Evolutionary conservation across 2,888 invertebrate genomes (phyloP), one percentile per base, ranked within the genome.

Genomic region (Saturnia japonica): DNA sequence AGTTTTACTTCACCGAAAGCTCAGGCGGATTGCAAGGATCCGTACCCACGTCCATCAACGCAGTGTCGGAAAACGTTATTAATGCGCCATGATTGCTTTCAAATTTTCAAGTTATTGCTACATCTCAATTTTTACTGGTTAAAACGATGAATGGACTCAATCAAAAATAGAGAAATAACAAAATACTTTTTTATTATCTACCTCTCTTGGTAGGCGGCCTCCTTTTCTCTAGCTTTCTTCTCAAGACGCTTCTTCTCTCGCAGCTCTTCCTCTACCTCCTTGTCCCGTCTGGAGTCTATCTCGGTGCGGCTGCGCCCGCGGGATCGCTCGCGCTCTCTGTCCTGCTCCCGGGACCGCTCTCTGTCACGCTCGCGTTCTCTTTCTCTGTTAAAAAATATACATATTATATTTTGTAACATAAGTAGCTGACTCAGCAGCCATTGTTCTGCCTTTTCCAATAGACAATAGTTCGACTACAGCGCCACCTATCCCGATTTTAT

Each of bases 131-230:
- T 43, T 43, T 1, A 43, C 9, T 12, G 43, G 1, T 43, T 43
- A 43, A 14, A 43, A 43, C 34, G 6, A 34, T 34, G 34, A 34
- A 34, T 6, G 34, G 34, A 34, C 34, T 34, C 34, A 34, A 4
- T 6, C 34, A 34, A 34, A 34, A 6, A 34, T 34, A 34, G 2
- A 4, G 34, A 34, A 34, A 34, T 34, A 34, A 34, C 34, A 47
- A 47, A 16, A 19, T 6, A 47, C 16, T 19, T n/a, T n/a, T n/a
- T n/a, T n/a, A n/a, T n/a, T n/a, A n/a, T 28, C 12, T 28, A 60
- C 90, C 97, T 94, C 94, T 97, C 98, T 92, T 99, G 99, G 91
- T 99, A 99, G n/a, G 98, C 97, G 47, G 97, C 97, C 90, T 99
- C 99, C 89, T 99, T 99, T 86, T 99, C 99, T 16, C 98, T 92